phyloP scores from a whole-genome alignment of 2,888 invertebrate genomes.

The Synergus umbraculus region DNA sequence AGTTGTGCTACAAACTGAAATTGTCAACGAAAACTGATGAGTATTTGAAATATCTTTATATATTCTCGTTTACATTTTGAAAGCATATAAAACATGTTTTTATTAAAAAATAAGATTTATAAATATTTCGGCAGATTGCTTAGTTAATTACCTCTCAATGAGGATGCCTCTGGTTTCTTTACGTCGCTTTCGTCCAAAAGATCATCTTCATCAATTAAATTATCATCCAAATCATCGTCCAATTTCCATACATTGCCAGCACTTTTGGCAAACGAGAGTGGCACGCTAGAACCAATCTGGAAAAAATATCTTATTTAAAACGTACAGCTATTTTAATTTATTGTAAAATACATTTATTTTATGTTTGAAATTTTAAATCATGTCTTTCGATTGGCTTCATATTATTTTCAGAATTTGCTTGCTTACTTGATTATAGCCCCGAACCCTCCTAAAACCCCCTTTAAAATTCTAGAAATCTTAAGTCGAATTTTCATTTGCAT shows the following conservation, averaged over 20 bases:
- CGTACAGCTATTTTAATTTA: background rate
- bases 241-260: slow-evolving; percentile 86
- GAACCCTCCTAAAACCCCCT: too few species aligned
- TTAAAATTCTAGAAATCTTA: too few species aligned
- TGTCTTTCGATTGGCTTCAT: too few species aligned
- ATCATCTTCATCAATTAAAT: slow-evolving; percentile 91
- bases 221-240: slow-evolving; percentile 86
- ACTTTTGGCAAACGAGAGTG: slow-evolving; percentile 78
- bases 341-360: background rate
- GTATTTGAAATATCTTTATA: slow-evolving; percentile 32
- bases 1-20: slow-evolving; percentile 62
- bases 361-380: too few species aligned
- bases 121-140: background rate
- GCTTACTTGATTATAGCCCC: too few species aligned
- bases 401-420: too few species aligned
- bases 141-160: slow-evolving; percentile 84
- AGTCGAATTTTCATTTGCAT: too few species aligned
- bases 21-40: background rate
- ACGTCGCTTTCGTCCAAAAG: slow-evolving; percentile 94
- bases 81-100: background rate
- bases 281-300: slow-evolving; percentile 82
- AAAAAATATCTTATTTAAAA: slow-evolving; percentile 30
- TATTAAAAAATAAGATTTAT: background rate
- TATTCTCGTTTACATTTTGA: background rate
- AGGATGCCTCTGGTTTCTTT: slow-evolving; percentile 89